Evolutionary conservation across 2,888 invertebrate species (phyloP).

Genomic region (Itoplectis maculator): DNA sequence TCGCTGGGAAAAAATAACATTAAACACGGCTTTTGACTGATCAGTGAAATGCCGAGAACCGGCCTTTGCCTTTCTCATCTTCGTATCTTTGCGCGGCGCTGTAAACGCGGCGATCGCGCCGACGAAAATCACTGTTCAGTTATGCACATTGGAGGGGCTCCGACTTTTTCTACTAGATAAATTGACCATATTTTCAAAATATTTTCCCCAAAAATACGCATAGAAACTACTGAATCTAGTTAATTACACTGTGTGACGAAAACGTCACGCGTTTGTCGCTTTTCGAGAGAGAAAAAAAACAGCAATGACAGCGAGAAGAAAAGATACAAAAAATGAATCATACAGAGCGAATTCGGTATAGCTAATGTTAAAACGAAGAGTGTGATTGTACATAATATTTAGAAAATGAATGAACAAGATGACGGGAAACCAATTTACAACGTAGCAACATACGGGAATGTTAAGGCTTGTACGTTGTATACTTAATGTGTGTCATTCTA

Average conservation of each 20-base stretch:
- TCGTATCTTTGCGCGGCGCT: slow-evolving; percentile 74
- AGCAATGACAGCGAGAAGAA: background rate
- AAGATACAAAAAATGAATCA: slow-evolving; percentile 26
- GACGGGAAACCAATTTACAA: slow-evolving; percentile 66
- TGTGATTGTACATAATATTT: slow-evolving; percentile 80
- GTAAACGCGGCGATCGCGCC: slow-evolving; percentile 66
- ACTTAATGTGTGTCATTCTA: slow-evolving; percentile 80
- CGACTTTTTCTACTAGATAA: slow-evolving; percentile 48
- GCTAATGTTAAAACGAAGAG: slow-evolving; percentile 71
- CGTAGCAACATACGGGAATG: slow-evolving; percentile 77
- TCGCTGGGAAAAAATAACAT: slow-evolving; percentile 46
- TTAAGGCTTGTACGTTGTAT: slow-evolving; percentile 79
- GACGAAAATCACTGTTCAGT: slow-evolving; percentile 54
- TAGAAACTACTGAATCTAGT: slow-evolving; percentile 24
- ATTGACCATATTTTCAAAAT: slow-evolving; percentile 62
- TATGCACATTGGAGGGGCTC: slow-evolving; percentile 10
- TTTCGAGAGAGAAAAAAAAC: slow-evolving; percentile 68
- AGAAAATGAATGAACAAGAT: slow-evolving; percentile 67
- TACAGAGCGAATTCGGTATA: slow-evolving; percentile 71
- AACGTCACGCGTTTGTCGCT: slow-evolving; percentile 71
- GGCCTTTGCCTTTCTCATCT: slow-evolving; percentile 71
- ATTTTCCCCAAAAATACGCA: slow-evolving; percentile 56
- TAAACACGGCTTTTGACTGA: slow-evolving; percentile 73
- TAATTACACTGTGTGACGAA: slow-evolving; percentile 44
- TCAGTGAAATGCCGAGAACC: slow-evolving; percentile 61